Evolutionary conservation across 2,113 vertebrate genomes (phyloP), one percentile per base, ranked within the genome.

Genomic region (Anarhynchus alexandrinus): DNA sequence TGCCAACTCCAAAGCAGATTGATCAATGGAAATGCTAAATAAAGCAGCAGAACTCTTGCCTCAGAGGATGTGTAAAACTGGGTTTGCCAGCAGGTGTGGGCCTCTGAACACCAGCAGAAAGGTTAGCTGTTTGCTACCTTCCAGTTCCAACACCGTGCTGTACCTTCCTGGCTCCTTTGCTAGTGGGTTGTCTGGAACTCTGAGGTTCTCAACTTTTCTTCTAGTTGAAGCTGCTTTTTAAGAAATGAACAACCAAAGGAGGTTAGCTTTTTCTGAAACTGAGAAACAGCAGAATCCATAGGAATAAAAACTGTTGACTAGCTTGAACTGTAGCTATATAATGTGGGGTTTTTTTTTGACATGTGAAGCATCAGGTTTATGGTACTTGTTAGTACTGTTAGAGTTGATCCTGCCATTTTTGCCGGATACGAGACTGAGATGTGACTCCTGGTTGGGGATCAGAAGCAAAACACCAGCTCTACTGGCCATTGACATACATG

Each of bases 11-110:
- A 74, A 43, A 96, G 90, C 84, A 69, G 66, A 18, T 45, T 77
- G 91, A 91, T 95, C 96, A 93, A 91, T 95, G 82, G 66, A 94
- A 93, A 85, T 58, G 49, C 87, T 94, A 96, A 95, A 96, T 82
- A 94, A 93, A 97, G 73, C 78, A 85, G 43, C 27, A 21, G 70
- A 72, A 45, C 62, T 91, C 58, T 91, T 93, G 55, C 66, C 85
- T 96, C 66, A 18, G 82, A 94, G 70, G 73, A 62, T 88, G 58
- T 36, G 36, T 57, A 79, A 91, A 91, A 54, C 21, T 66, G 79
- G 52, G 82, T 80, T 65, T 72, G 49, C 40, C 19, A 18, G 47
- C 57, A 72, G 49, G 6, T 82, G 58, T 4, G 5, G 82, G 52
- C 32, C 65, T 72, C 74, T 87, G 14, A 72, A 40, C 1, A 3